phyloP scores from a whole-genome alignment of 2,888 invertebrate species.

The Spodoptera picta region DNA sequence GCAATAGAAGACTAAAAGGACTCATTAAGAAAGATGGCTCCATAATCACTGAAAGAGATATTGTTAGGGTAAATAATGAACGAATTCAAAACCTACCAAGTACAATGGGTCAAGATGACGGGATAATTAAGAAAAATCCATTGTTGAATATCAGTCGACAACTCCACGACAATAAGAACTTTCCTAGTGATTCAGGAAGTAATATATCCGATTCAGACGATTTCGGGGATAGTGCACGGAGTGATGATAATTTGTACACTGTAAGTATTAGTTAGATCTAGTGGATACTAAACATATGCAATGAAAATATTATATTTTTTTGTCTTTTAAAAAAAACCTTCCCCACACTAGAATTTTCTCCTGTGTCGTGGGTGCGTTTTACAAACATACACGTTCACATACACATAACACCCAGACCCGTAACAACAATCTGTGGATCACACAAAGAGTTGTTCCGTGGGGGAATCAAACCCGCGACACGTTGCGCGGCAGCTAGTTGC shows the following conservation, averaged over 20 bases:
- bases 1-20: slow-evolving; percentile 73
- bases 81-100: slow-evolving; percentile 75
- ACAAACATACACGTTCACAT: too few species aligned
- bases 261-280: slow-evolving; percentile 62
- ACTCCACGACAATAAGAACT: slow-evolving; percentile 86
- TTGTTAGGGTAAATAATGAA: slow-evolving; percentile 82
- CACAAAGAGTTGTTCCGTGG: too few species aligned
- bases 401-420: too few species aligned
- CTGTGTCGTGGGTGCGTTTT: too few species aligned
- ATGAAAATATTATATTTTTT: too few species aligned
- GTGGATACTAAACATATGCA: too few species aligned
- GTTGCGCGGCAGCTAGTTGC: too few species aligned
- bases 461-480: too few species aligned
- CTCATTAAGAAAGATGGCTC: slow-evolving; percentile 81
- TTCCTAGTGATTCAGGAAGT: slow-evolving; percentile 87
- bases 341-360: too few species aligned
- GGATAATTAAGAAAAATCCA: slow-evolving; percentile 94
- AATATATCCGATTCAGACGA: slow-evolving; percentile 91
- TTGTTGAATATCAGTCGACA: slow-evolving; percentile 89
- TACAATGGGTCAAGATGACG: slow-evolving; percentile 90
- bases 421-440: too few species aligned
- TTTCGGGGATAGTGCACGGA: slow-evolving; percentile 79
- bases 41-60: slow-evolving; percentile 81
- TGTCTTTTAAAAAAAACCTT: too few species aligned
- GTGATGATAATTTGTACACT: slow-evolving; percentile 75